These are phyloP conservation scores for Sipha flava DNA, from an alignment of 1,140 invertebrate species.

Conservation along the genomic window DNA sequence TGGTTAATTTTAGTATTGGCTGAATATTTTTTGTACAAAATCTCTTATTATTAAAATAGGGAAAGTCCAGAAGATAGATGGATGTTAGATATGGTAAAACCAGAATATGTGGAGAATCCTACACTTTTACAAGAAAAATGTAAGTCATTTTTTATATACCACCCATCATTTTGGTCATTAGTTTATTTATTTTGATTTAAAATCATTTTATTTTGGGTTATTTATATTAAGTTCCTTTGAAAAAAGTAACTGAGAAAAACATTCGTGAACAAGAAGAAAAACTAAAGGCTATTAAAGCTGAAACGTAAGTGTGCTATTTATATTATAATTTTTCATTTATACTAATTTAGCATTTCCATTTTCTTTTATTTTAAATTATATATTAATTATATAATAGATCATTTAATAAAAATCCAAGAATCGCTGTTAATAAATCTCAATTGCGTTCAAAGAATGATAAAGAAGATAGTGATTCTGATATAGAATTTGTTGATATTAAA, in stretches of 20 bases:
- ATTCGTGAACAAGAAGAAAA: conserved; percentile 26
- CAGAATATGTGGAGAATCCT: conserved; percentile 33
- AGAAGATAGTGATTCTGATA: conserved; percentile 30
- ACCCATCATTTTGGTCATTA: neutral
- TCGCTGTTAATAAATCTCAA: conserved; percentile 32
- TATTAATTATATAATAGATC: neutral
- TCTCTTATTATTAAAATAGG: conserved; percentile 25
- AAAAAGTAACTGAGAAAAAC: conserved; percentile 18
- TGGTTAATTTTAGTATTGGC: neutral
- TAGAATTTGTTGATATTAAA: conserved; percentile 30
- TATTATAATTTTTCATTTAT: neutral
- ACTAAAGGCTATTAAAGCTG: conserved; percentile 16
- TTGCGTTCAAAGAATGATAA: conserved; percentile 16
- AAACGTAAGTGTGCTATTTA: conserved; percentile 25
- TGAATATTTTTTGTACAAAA: neutral
- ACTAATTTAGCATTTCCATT: neutral
- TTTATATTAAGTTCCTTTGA: conserved; percentile 25
- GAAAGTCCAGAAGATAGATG: conserved; percentile 34
- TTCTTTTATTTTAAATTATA: neutral
- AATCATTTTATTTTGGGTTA: neutral
- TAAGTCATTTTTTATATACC: neutral
- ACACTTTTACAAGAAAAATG: conserved; percentile 25
- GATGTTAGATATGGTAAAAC: conserved; percentile 34
- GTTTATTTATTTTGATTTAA: neutral
- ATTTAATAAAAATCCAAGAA: conserved; percentile 34